phyloP scores from a whole-genome alignment of 2,888 invertebrate genomes.

The Micoletzkya japonica region DNA sequence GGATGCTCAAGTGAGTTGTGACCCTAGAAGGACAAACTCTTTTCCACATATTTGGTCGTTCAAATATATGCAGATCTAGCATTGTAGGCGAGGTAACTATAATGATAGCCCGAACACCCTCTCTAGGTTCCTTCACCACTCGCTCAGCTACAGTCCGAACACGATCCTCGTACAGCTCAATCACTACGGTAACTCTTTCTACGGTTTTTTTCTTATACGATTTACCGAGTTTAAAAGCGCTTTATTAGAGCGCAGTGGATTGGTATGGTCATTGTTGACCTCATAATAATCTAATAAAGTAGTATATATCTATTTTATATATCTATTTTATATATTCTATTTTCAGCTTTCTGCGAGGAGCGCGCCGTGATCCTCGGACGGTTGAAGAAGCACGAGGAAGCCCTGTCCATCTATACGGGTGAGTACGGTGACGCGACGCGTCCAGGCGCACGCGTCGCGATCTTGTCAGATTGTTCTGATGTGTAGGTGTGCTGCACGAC shows the following conservation, averaged over 20 bases:
- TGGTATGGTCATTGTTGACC: too few relatives aligned
- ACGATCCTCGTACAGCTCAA: conserved; percentile 50
- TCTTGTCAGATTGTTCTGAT: neutral
- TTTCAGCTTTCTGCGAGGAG: conserved; percentile 80
- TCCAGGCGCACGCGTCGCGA: neutral
- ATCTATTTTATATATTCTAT: conserved; percentile 10
- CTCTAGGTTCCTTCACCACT: conserved; percentile 48
- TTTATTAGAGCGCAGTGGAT: neutral
- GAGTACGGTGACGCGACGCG: neutral
- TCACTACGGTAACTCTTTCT: conserved; percentile 35
- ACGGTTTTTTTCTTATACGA: neutral
- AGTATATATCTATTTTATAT: conserved; percentile 22
- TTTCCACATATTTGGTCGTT: conserved; percentile 77
- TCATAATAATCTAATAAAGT: neutral
- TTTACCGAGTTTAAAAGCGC: neutral
- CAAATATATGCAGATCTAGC: conserved; percentile 72
- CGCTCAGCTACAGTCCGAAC: conserved; percentile 51
- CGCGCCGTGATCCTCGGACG: conserved; percentile 90
- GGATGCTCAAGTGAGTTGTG: conserved; percentile 24
- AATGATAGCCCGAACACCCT: neutral
- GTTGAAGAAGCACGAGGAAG: conserved; percentile 87
- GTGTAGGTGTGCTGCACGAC: conserved; percentile 75
- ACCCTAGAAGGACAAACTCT: conserved; percentile 62
- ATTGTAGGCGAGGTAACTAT: conserved; percentile 55
- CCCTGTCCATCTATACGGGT: conserved; percentile 86